phyloP scores from a whole-genome alignment of 64 coral and sea anemone genomes.

The Actinia tenebrosa region DNA sequence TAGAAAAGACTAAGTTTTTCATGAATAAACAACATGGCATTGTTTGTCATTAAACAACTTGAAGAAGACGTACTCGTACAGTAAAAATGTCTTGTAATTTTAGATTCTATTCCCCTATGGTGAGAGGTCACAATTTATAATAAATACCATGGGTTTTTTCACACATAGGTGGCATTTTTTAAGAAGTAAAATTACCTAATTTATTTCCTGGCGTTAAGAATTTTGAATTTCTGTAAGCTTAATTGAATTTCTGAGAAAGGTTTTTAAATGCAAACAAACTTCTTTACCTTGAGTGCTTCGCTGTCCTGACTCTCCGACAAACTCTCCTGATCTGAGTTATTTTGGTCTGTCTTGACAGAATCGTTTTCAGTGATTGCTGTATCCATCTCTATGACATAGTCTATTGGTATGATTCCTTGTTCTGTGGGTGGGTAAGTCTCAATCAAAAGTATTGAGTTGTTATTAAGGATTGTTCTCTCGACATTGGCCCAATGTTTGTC shows the following conservation, averaged over 20 bases:
- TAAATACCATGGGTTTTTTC: not conserved
- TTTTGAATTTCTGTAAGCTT: not conserved
- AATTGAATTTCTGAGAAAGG: not conserved
- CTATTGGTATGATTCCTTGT: slow-evolving; percentile 68
- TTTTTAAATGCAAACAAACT: not conserved
- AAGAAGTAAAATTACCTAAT: not conserved
- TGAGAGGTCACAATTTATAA: not conserved
- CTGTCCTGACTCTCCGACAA: slow-evolving; percentile 36
- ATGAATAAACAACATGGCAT: not conserved
- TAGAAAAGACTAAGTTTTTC: not conserved
- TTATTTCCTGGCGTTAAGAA: not conserved
- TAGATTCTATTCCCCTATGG: not conserved
- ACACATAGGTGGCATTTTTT: slow-evolving; percentile 1
- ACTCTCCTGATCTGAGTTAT: slow-evolving; percentile 14
- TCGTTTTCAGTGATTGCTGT: slow-evolving; percentile 19
- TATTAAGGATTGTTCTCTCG: slow-evolving; percentile 76
- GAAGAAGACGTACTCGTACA: not conserved
- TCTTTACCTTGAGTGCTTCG: slow-evolving; percentile 20
- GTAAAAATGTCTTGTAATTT: not conserved
- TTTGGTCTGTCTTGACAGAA: slow-evolving; percentile 12
- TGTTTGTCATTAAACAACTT: not conserved
- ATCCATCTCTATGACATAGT: slow-evolving; percentile 90
- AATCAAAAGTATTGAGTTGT: slow-evolving; percentile 59
- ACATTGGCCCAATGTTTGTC: slow-evolving; percentile 88
- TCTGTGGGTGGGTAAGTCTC: slow-evolving; percentile 62